Evolutionary conservation across 2,113 vertebrate species (phyloP).

Genomic region (Tiliqua scincoides): DNA sequence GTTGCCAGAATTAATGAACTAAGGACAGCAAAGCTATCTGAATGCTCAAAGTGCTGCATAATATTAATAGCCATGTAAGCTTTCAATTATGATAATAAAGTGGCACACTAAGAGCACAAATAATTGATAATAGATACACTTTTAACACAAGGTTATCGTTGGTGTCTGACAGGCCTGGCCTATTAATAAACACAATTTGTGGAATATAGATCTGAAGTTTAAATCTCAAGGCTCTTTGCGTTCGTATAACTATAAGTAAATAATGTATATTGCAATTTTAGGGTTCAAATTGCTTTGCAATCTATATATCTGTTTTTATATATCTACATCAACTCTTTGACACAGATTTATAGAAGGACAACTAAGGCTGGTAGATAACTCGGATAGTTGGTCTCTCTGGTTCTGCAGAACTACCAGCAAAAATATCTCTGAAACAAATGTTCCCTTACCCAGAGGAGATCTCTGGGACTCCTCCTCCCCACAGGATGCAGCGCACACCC

Average conservation of each 20-base stretch:
- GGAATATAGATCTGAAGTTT: conserved; percentile 19
- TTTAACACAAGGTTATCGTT: neutral
- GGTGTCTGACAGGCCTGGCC: conserved; percentile 14
- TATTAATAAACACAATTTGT: conserved; percentile 9
- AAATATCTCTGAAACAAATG: neutral
- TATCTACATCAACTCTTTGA: conserved; percentile 58
- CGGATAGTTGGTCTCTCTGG: neutral
- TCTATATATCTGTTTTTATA: conserved; percentile 16
- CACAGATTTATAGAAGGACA: neutral
- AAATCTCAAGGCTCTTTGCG: neutral
- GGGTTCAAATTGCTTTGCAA: neutral
- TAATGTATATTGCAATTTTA: neutral
- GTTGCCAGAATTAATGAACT: conserved; percentile 1
- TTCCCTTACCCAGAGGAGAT: no score
- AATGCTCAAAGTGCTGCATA: conserved; percentile 9
- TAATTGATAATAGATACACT: conserved; percentile 42
- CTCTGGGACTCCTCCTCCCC: no score
- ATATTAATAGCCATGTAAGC: conserved; percentile 18
- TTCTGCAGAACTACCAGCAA: neutral
- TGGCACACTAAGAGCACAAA: conserved; percentile 24
- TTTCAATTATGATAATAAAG: conserved; percentile 42
- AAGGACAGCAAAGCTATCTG: conserved; percentile 6
- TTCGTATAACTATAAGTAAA: conserved; percentile 49
- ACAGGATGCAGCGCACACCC: no score
- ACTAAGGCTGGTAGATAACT: neutral